phyloP scores from a whole-genome alignment of 2,113 vertebrate genomes.

The Dendrocopos noguchii region DNA sequence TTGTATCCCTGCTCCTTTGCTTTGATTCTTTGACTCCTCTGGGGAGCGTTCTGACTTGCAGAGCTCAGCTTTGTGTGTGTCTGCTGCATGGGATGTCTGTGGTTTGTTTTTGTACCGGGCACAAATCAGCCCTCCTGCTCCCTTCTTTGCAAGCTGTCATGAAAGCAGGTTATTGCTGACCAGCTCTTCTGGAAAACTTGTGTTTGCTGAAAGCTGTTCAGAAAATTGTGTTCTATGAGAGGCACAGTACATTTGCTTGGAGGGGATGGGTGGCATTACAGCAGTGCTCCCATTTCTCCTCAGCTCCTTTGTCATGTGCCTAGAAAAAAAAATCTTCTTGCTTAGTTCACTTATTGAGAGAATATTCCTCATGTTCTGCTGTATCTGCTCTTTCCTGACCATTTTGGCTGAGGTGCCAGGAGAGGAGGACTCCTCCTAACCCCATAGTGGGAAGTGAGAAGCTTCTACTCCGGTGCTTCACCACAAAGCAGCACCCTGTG shows the following conservation, averaged over 20 bases:
- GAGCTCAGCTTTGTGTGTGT: neutral
- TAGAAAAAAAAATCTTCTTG: neutral
- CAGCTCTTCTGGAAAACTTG: neutral
- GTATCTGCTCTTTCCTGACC: neutral
- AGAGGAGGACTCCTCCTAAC: neutral
- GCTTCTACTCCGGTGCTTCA: neutral
- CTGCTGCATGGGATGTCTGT: constrained; percentile 12
- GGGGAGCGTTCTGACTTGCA: constrained; percentile 11
- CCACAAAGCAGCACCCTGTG: neutral
- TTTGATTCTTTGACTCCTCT: constrained; percentile 46
- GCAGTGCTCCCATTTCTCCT: neutral
- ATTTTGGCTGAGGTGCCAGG: neutral
- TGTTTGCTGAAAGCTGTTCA: constrained; percentile 1
- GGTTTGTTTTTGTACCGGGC: neutral
- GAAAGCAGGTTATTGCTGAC: constrained; percentile 17
- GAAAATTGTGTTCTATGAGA: neutral
- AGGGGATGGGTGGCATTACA: neutral
- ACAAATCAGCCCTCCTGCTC: neutral
- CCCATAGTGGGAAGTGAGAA: neutral
- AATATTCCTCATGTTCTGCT: neutral
- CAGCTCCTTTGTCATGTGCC: neutral
- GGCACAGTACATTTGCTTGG: neutral
- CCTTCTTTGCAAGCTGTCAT: neutral
- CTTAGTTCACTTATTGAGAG: neutral
- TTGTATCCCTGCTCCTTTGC: constrained; percentile 22